Conservation (phyloP, 2,113 vertebrate species). For the Varanus komodoensis region DNA sequence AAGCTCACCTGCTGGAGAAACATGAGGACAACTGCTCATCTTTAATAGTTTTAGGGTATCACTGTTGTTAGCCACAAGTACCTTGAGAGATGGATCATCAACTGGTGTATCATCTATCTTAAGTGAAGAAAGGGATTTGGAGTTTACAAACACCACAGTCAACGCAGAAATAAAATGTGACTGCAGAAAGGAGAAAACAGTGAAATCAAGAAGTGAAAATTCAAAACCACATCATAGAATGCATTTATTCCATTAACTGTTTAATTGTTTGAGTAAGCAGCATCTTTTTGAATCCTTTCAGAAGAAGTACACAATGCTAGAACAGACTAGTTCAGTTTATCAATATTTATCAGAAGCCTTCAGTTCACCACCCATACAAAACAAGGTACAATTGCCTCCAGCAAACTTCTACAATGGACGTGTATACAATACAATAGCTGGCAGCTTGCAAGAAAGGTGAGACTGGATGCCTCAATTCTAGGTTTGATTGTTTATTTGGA, state of each 20-base stretch:
- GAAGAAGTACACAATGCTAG: background rate
- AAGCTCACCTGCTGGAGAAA: constrained; percentile 86
- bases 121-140: constrained; percentile 94
- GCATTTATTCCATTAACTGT: background rate
- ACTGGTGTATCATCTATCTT: constrained; percentile 98
- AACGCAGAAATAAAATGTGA: constrained; percentile 94
- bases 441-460: background rate
- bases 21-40: constrained; percentile 96
- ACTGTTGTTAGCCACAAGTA: constrained; percentile 96
- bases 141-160: constrained; percentile 98
- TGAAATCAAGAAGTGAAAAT: background rate
- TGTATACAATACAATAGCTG: background rate
- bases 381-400: background rate
- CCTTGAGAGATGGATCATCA: constrained; percentile 95
- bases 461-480: background rate
- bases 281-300: background rate
- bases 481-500: too few relatives aligned
- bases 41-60: constrained; percentile 94
- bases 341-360: background rate
- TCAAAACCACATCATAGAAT: background rate
- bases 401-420: background rate
- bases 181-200: constrained; percentile 68
- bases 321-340: background rate
- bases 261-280: too few relatives aligned
- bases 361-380: background rate